Conservation (phyloP, 2,888 invertebrate genomes). For the Tachystola acroxantha region DNA sequence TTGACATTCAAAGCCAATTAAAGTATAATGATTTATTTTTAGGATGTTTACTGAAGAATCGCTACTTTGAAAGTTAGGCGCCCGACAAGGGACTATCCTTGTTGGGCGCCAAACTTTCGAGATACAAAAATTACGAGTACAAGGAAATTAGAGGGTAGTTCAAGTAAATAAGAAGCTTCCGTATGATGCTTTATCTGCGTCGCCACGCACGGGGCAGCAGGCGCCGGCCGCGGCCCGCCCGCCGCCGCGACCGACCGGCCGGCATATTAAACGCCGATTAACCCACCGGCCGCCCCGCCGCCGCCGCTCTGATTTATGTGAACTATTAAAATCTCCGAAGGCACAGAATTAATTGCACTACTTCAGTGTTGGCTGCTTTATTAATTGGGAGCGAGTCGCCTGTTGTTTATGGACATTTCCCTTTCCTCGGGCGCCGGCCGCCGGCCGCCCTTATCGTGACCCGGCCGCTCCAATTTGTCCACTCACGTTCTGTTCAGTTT, state of each 20-base stretch:
- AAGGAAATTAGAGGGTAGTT: constrained; percentile 27
- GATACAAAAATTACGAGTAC: constrained; percentile 13
- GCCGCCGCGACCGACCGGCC: constrained; percentile 49
- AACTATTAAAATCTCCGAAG: constrained; percentile 78
- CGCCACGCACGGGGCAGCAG: constrained; percentile 28
- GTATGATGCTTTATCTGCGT: constrained; percentile 40
- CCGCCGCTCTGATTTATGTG: constrained; percentile 65
- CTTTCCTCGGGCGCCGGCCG: constrained; percentile 43
- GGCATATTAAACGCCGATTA: constrained; percentile 76
- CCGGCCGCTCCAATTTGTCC: constrained; percentile 71
- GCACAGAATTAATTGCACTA: constrained; percentile 76
- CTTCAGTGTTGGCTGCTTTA: constrained; percentile 72
- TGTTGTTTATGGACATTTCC: constrained; percentile 72
- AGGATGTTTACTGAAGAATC: neutral
- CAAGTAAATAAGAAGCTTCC: constrained; percentile 23
- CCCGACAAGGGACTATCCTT: too few species aligned
- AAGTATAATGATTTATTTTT: too few species aligned
- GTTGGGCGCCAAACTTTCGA: constrained; percentile 5
- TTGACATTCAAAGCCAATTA: too few species aligned
- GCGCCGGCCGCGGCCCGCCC: constrained; percentile 23
- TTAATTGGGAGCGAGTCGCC: constrained; percentile 74
- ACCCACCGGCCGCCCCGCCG: constrained; percentile 61
- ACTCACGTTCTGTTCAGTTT: constrained; percentile 70
- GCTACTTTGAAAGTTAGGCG: constrained; percentile 2
- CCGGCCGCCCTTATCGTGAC: constrained; percentile 60